Conservation (phyloP, 2,113 vertebrate species). For the Datnioides undecimradiatus region DNA sequence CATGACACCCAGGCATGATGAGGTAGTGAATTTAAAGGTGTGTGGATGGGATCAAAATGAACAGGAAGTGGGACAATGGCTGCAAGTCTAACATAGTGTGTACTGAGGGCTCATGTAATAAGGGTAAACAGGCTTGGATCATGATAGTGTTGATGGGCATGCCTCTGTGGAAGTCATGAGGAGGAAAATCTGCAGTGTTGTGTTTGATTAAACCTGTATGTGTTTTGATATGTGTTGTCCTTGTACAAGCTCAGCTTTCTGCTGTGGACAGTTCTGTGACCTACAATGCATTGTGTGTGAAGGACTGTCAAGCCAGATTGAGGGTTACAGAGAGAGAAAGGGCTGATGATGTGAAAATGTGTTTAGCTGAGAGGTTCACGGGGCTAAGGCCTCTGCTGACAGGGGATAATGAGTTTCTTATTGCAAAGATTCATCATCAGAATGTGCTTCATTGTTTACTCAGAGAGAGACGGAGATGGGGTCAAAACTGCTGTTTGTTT, state of each 20-base stretch:
- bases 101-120: too few relatives aligned
- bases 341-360: neutral
- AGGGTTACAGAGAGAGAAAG: neutral
- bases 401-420: conserved; percentile 36
- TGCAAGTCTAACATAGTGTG: too few relatives aligned
- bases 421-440: conserved; percentile 47
- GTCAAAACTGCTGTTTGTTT: neutral
- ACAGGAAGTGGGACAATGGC: too few relatives aligned
- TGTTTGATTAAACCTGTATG: neutral
- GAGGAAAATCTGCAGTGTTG: too few relatives aligned
- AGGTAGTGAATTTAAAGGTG: too few relatives aligned
- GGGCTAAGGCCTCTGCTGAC: conserved; percentile 21
- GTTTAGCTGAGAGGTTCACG: neutral
- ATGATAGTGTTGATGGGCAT: too few relatives aligned
- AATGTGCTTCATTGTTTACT: conserved; percentile 29
- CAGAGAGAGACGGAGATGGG: neutral
- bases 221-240: neutral
- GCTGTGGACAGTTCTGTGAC: neutral
- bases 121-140: too few relatives aligned
- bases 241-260: neutral
- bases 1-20: too few relatives aligned
- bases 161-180: too few relatives aligned
- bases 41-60: too few relatives aligned
- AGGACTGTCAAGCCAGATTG: neutral
- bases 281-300: neutral